These are phyloP conservation scores for Podocnemis expansa DNA, from an alignment of 2,113 vertebrate species.

Conservation along the genomic window DNA sequence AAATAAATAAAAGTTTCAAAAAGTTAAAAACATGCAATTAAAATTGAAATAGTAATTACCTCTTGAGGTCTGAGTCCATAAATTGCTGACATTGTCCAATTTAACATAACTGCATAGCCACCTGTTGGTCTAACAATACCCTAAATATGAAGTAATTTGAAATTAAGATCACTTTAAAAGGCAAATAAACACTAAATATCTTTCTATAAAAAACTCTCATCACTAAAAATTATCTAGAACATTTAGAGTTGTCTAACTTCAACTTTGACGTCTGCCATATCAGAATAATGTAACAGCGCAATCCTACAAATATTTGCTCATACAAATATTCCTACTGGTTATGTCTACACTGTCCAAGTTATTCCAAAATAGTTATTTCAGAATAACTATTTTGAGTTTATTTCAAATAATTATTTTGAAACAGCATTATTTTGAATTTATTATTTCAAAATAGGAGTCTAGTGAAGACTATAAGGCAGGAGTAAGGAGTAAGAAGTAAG, in stretches of 20 bases:
- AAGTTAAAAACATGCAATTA: not conserved
- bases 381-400: too few relatives aligned
- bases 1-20: not conserved
- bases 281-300: not conserved
- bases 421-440: too few relatives aligned
- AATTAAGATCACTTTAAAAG: constrained; percentile 16
- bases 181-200: not conserved
- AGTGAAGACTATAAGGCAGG: too few relatives aligned
- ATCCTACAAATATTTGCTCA: not conserved
- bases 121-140: constrained; percentile 93
- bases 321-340: not conserved
- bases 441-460: too few relatives aligned
- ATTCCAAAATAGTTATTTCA: too few relatives aligned
- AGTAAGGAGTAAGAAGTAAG: too few relatives aligned
- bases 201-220: not conserved
- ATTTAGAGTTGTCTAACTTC: not conserved
- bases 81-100: constrained; percentile 96
- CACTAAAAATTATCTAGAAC: not conserved
- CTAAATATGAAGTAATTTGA: constrained; percentile 72
- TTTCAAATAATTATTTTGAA: too few relatives aligned
- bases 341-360: too few relatives aligned
- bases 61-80: constrained; percentile 93
- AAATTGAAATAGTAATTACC: constrained; percentile 79
- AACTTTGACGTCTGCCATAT: not conserved
- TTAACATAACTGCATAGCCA: constrained; percentile 95